Evolutionary conservation across 2,113 vertebrate genomes (phyloP).

Genomic region (Sinosuthora webbiana): DNA sequence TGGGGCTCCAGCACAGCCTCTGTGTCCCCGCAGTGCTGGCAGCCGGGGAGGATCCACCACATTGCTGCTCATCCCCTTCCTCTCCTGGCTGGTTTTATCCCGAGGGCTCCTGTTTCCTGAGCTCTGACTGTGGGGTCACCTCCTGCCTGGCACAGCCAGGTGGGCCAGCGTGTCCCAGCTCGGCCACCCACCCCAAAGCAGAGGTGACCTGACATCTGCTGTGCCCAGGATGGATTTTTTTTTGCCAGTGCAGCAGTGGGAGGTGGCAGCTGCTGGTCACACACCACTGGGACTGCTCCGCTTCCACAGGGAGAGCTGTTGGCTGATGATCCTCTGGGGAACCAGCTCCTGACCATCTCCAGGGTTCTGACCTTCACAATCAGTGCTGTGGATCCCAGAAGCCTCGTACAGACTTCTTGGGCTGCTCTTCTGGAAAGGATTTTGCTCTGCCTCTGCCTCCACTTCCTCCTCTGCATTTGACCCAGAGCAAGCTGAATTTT

Average conservation of each 20-base stretch:
- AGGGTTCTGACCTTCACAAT: background rate
- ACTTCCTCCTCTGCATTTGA: background rate
- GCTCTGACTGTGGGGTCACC: background rate
- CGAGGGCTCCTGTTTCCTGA: background rate
- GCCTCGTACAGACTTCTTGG: background rate
- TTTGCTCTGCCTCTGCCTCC: background rate
- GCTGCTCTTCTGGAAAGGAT: background rate
- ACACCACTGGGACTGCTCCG: accelerated
- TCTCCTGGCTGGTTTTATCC: background rate
- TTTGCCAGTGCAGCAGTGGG: background rate
- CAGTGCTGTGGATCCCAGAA: accelerated
- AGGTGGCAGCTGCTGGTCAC: background rate
- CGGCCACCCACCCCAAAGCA: accelerated
- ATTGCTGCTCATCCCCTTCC: background rate
- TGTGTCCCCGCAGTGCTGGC: accelerated
- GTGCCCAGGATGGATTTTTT: background rate
- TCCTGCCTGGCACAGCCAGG: background rate
- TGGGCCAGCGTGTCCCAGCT: background rate
- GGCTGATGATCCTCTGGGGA: background rate
- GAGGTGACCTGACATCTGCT: background rate
- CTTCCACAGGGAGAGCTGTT: accelerated
- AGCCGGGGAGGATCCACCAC: background rate
- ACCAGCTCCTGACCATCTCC: background rate
- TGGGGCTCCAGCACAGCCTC: background rate
- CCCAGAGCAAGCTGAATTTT: background rate